Evolutionary conservation across 2,888 invertebrate genomes (phyloP).

Genomic region (Nomada goodeniana): DNA sequence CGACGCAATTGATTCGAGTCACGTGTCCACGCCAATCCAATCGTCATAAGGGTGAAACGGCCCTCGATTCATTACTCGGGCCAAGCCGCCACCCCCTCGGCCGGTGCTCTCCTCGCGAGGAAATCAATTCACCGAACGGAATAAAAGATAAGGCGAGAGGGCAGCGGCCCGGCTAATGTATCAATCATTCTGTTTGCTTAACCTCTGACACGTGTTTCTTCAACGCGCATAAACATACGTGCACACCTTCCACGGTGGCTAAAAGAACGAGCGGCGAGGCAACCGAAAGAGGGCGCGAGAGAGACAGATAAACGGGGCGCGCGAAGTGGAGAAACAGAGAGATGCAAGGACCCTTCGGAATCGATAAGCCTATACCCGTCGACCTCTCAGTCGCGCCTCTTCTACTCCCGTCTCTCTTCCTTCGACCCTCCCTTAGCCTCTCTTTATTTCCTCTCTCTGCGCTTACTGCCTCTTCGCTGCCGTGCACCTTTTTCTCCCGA

Average conservation of each 20-base stretch:
- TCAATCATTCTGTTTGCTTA: conserved; percentile 82
- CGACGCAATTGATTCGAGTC: conserved; percentile 25
- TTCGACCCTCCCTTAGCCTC: conserved; percentile 67
- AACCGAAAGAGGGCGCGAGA: neutral
- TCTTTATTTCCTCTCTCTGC: conserved; percentile 43
- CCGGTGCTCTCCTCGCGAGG: conserved; percentile 36
- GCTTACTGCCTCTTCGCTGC: conserved; percentile 29
- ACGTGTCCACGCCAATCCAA: conserved; percentile 12
- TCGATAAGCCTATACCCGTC: conserved; percentile 73
- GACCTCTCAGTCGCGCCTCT: conserved; percentile 47
- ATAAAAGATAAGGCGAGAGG: conserved; percentile 76
- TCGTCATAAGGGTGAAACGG: conserved; percentile 54
- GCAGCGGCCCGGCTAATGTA: conserved; percentile 77
- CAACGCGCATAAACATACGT: conserved; percentile 53
- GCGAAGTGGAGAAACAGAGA: conserved; percentile 23
- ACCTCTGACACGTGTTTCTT: conserved; percentile 78
- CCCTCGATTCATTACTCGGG: conserved; percentile 69
- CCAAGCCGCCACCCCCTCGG: conserved; percentile 41
- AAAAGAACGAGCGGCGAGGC: conserved; percentile 11
- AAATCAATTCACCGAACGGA: conserved; percentile 74
- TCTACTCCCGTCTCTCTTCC: conserved; percentile 34
- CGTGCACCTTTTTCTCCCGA: conserved; percentile 43
- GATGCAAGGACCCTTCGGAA: conserved; percentile 64
- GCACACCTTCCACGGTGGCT: conserved; percentile 18
- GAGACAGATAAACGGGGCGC: conserved; percentile 8